phyloP scores from a whole-genome alignment of 2,797 vertebrate genomes.

The Acanthopagrus latus region DNA sequence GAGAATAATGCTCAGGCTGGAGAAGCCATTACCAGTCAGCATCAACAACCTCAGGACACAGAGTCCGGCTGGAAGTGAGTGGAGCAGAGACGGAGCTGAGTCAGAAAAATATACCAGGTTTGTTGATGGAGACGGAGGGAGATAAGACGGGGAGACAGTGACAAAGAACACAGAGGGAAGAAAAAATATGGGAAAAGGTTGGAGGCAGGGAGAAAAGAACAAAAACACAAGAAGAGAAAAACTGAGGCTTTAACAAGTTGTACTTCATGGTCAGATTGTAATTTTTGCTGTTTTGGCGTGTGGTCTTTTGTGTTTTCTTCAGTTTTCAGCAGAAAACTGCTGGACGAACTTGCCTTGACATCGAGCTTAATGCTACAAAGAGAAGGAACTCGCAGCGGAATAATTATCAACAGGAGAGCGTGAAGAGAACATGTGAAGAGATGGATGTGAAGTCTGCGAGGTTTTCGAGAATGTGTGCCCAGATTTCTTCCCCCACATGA shows the following conservation, averaged over 20 bases:
- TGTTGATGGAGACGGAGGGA: slow-evolving; percentile 40
- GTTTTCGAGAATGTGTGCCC: background rate
- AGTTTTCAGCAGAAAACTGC: background rate
- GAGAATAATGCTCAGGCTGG: slow-evolving; percentile 54
- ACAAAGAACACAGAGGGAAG: slow-evolving; percentile 2
- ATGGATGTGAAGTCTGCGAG: background rate
- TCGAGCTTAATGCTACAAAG: background rate
- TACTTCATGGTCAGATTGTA: background rate
- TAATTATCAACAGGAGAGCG: background rate
- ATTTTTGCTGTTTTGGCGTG: background rate
- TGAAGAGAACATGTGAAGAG: too few species aligned
- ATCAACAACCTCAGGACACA: slow-evolving; percentile 54
- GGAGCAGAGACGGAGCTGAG: slow-evolving; percentile 31
- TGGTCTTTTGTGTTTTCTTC: background rate
- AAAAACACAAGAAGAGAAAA: background rate
- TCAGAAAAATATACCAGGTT: slow-evolving; percentile 48
- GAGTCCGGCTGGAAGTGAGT: slow-evolving; percentile 27
- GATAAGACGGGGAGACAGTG: background rate
- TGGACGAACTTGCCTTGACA: background rate
- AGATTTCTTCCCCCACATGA: background rate
- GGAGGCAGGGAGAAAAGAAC: background rate
- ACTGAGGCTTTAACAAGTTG: background rate
- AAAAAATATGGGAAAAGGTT: background rate
- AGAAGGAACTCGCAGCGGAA: background rate
- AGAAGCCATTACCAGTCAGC: slow-evolving; percentile 59